These are phyloP conservation scores for Botia kubotai DNA, from an alignment of 2,797 vertebrate genomes.

Conservation along the genomic window DNA sequence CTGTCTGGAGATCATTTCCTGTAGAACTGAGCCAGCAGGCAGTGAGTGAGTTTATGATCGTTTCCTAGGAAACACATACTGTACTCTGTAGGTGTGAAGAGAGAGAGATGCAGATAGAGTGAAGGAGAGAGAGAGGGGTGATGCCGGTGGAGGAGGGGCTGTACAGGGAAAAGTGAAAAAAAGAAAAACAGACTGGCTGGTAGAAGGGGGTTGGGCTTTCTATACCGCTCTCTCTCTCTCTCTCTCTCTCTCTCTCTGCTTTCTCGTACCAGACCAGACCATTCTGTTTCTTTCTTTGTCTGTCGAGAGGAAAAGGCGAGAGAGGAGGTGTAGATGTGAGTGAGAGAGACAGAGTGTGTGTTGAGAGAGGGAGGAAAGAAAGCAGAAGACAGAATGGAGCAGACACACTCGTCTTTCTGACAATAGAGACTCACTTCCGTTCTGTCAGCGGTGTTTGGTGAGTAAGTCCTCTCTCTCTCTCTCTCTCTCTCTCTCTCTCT, in stretches of 20 bases:
- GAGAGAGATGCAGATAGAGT: background rate
- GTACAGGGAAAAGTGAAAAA: constrained; percentile 49
- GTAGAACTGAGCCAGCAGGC: constrained; percentile 23
- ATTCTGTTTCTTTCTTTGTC: constrained; percentile 69
- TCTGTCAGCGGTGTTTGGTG: constrained; percentile 43
- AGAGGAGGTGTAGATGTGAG: constrained; percentile 32
- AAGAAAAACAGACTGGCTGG: constrained; percentile 56
- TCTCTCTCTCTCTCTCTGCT: constrained; percentile 40
- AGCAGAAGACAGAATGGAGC: constrained; percentile 58
- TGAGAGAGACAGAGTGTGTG: constrained; percentile 41
- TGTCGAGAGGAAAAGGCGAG: constrained; percentile 55
- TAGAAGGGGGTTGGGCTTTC: constrained; percentile 58
- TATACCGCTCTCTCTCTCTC: constrained; percentile 38
- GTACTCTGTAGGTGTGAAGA: constrained; percentile 36
- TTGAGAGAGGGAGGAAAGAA: constrained; percentile 21
- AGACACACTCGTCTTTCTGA: constrained; percentile 60
- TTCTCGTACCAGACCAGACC: constrained; percentile 52
- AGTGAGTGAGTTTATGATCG: constrained; percentile 45
- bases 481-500: background rate
- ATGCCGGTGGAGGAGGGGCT: constrained; percentile 58
- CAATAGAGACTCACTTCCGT: constrained; percentile 65
- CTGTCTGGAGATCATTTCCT: constrained; percentile 19
- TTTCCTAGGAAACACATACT: constrained; percentile 58
- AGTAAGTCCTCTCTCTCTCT: constrained; percentile 49
- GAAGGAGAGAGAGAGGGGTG: constrained; percentile 49